phyloP scores from a whole-genome alignment of 2,797 vertebrate genomes.

The Sylvilagus floridanus region DNA sequence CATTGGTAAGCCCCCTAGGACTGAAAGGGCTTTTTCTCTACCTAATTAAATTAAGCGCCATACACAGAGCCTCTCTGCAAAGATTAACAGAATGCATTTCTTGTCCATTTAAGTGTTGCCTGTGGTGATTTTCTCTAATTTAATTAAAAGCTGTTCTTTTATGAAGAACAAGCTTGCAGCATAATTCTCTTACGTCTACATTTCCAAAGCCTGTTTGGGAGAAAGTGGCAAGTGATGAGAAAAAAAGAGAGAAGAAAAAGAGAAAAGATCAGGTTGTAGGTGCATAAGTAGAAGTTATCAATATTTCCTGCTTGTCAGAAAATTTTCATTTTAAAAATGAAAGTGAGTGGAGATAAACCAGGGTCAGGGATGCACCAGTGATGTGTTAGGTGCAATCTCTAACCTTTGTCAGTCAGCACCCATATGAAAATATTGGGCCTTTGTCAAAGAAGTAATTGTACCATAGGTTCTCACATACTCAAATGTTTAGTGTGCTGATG shows the following conservation, averaged over 20 bases:
- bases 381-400: background rate
- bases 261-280: background rate
- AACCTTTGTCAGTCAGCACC: background rate
- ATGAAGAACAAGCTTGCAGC: constrained; percentile 81
- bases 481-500: background rate
- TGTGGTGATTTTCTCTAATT: constrained; percentile 70
- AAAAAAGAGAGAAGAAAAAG: background rate
- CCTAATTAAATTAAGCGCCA: constrained; percentile 85
- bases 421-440: background rate
- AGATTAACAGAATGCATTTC: constrained; percentile 81
- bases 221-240: constrained; percentile 50
- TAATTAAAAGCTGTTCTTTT: constrained; percentile 86
- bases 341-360: background rate
- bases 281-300: fast-evolving
- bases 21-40: constrained; percentile 72
- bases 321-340: background rate
- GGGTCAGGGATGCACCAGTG: background rate
- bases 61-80: constrained; percentile 77
- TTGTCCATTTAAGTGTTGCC: constrained; percentile 84
- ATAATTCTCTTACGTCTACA: constrained; percentile 79
- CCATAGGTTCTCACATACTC: fast-evolving
- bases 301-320: background rate
- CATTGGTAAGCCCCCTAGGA: constrained; percentile 80
- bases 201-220: constrained; percentile 76
- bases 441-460: constrained; percentile 32